Evolutionary conservation across 2,113 vertebrate species (phyloP).

Genomic region (Odocoileus hemionus): DNA sequence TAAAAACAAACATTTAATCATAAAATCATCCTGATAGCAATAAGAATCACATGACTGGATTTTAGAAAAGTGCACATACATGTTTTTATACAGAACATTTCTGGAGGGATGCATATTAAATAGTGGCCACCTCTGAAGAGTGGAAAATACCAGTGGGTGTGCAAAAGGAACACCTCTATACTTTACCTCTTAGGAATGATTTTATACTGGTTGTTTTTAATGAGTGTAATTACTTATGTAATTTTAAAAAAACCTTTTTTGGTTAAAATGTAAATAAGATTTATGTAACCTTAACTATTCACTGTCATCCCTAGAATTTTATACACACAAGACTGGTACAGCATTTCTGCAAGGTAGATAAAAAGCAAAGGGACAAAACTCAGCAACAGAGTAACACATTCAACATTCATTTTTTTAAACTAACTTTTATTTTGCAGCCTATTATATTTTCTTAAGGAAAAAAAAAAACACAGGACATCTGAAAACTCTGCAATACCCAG

Average conservation of each 20-base stretch:
- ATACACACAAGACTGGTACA: not conserved
- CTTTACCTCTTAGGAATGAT: not conserved
- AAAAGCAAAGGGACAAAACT: not conserved
- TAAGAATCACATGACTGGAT: not conserved
- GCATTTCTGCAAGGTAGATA: not conserved
- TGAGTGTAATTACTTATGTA: not conserved
- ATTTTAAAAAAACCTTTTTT: not conserved
- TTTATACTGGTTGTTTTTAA: not conserved
- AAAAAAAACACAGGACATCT: not conserved
- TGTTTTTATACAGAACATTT: not conserved
- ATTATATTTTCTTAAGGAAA: not conserved
- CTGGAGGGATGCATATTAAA: not conserved
- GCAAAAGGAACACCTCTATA: not conserved
- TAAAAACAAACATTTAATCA: constrained; percentile 21
- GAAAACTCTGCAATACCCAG: not conserved
- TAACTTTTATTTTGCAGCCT: not conserved
- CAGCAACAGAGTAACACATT: not conserved
- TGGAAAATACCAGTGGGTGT: not conserved
- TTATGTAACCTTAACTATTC: not conserved
- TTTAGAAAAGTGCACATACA: not conserved
- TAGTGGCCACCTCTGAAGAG: not conserved
- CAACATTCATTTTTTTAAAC: not conserved
- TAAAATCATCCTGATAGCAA: not conserved
- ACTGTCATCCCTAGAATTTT: constrained; percentile 12
- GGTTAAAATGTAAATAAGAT: constrained; percentile 11